These are phyloP conservation scores for Myotis lucifugus DNA, from an alignment of 2,113 vertebrate genomes.

Conservation along the genomic window DNA sequence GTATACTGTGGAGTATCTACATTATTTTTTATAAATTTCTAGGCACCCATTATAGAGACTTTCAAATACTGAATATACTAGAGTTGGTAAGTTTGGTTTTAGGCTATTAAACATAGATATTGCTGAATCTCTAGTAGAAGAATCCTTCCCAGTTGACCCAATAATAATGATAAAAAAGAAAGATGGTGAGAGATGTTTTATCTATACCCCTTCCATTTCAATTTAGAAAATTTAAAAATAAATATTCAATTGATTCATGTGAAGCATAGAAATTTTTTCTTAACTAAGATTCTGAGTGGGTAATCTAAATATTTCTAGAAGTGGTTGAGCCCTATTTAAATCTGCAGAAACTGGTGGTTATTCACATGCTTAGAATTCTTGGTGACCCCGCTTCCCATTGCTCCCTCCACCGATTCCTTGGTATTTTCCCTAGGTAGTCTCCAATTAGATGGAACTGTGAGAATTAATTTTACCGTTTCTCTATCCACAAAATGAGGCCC, in stretches of 20 bases:
- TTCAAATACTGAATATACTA: not conserved
- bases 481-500: not conserved
- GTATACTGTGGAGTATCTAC: not conserved
- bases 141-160: not conserved
- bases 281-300: not conserved
- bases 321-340: not conserved
- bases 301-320: not conserved
- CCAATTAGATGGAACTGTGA: not conserved
- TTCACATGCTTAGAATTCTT: not conserved
- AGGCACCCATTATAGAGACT: not conserved
- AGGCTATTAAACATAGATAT: not conserved
- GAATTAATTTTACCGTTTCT: not conserved
- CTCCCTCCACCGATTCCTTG: not conserved
- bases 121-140: not conserved
- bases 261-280: not conserved
- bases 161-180: not conserved
- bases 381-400: fast-evolving
- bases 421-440: not conserved
- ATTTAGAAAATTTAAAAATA: not conserved
- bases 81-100: not conserved
- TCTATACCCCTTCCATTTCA: fast-evolving
- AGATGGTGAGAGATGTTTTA: not conserved
- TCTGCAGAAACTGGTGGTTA: not conserved
- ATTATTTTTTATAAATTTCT: not conserved
- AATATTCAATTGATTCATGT: not conserved